Evolutionary conservation across 2,113 vertebrate genomes (phyloP).

Genomic region (Arvicanthis niloticus): DNA sequence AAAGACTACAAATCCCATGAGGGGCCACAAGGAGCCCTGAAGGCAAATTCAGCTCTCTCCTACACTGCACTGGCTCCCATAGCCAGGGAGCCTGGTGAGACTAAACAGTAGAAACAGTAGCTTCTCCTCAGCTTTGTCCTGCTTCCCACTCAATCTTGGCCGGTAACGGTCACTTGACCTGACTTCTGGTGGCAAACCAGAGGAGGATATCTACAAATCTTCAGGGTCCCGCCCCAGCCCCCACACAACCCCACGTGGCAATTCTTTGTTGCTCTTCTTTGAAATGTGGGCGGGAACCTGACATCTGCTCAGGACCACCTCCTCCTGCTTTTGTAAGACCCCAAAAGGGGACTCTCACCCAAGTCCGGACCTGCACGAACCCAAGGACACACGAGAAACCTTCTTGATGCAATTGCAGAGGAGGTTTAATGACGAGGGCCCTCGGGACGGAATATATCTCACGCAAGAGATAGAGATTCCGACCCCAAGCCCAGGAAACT

Average conservation of each 20-base stretch:
- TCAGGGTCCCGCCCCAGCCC: background rate
- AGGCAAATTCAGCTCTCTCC: background rate
- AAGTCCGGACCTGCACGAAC: too few relatives aligned
- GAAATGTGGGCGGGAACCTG: background rate
- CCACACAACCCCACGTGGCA: accelerated
- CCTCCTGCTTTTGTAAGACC: too few relatives aligned
- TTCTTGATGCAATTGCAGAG: too few relatives aligned
- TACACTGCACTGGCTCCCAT: accelerated
- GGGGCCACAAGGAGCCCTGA: background rate
- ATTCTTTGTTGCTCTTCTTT: background rate
- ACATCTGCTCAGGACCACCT: background rate
- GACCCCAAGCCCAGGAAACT: too few relatives aligned
- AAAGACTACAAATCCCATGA: background rate
- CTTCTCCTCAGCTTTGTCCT: background rate
- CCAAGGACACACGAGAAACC: too few relatives aligned
- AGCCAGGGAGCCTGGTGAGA: accelerated
- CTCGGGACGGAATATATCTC: too few relatives aligned
- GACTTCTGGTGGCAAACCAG: accelerated
- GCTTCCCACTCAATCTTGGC: background rate
- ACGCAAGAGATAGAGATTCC: too few relatives aligned
- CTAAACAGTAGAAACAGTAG: background rate
- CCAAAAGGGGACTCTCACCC: too few relatives aligned
- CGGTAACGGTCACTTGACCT: background rate
- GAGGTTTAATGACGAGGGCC: too few relatives aligned
- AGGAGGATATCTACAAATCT: background rate